A percentile compares a stretch with the other conserved stretches of the same genome.
Evolutionary conservation across 2,113 vertebrate species (phyloP).

Genomic region (Scortum barcoo): DNA sequence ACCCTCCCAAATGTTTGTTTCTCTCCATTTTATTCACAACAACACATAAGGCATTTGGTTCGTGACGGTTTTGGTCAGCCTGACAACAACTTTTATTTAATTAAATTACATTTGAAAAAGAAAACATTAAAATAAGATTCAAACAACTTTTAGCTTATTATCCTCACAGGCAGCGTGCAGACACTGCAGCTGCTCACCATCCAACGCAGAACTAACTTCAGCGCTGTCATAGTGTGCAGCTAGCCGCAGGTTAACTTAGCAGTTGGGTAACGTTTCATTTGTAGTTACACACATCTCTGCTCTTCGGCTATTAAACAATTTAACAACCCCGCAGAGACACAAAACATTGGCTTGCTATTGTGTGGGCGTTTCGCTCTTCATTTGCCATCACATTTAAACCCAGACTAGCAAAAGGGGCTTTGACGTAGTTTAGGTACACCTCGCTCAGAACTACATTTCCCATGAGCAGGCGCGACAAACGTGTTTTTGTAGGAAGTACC

Average conservation of each 20-base stretch:
- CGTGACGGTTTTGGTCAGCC: too few relatives aligned
- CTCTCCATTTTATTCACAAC: not conserved
- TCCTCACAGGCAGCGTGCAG: not conserved
- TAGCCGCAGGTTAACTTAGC: conserved; percentile 3
- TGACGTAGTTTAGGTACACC: not conserved
- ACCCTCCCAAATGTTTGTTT: not conserved
- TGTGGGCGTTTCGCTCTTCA: accelerated
- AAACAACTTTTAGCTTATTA: not conserved
- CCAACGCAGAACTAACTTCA: conserved; percentile 55
- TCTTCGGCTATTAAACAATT: not conserved
- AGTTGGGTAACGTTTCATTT: not conserved
- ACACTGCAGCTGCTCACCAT: not conserved
- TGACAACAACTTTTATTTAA: too few relatives aligned
- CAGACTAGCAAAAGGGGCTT: not conserved
- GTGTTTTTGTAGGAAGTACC: conserved; percentile 82
- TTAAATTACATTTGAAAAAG: not conserved
- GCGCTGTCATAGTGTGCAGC: not conserved
- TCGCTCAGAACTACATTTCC: conserved; percentile 75
- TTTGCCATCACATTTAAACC: not conserved
- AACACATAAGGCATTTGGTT: not conserved
- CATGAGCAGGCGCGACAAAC: conserved; percentile 21
- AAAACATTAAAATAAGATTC: too few relatives aligned
- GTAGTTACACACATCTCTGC: too few relatives aligned
- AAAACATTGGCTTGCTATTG: accelerated
- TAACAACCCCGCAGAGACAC: not conserved